Evolutionary conservation across 30 jellyfish, hydroid and myxozoan genomes (phyloP).

Genomic region (Pseudorhiza aurosa): DNA sequence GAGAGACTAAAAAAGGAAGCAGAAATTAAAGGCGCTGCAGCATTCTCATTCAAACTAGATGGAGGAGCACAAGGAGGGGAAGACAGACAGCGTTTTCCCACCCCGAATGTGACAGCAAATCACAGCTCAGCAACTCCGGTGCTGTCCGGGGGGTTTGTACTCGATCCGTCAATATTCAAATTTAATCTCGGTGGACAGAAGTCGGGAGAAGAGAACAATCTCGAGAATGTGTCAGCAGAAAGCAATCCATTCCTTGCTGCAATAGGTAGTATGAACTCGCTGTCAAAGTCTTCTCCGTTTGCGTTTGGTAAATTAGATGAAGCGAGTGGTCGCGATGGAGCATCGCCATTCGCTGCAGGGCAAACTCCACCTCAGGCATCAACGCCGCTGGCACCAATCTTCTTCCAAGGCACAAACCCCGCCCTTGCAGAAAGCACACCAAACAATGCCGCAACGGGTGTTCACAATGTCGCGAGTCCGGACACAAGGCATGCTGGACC

Average conservation of each 20-base stretch:
- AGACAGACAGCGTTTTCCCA: no score
- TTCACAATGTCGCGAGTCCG: neutral
- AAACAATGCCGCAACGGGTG: neutral
- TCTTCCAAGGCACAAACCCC: neutral
- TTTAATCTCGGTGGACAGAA: constrained; percentile 17
- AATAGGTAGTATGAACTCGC: neutral
- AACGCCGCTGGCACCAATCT: constrained; percentile 16
- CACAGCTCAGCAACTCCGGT: neutral
- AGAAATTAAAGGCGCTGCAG: no score
- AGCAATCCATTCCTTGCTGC: constrained; percentile 54
- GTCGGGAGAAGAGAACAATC: neutral
- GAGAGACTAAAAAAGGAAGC: no score
- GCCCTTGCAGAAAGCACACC: constrained; percentile 8
- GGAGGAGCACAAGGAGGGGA: no score
- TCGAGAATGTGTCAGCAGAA: neutral
- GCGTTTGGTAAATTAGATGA: constrained; percentile 16
- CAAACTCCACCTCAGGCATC: neutral
- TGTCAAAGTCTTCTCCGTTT: constrained; percentile 22
- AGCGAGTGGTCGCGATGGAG: neutral
- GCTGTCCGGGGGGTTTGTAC: neutral
- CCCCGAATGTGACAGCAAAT: no score
- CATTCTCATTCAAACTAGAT: neutral
- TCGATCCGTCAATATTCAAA: constrained; percentile 21
- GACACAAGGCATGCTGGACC: neutral
- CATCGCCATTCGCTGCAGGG: constrained; percentile 4